Base-by-base conservation (phyloP, 2,113 vertebrate species). In the Arothron firmamentum region DNA sequence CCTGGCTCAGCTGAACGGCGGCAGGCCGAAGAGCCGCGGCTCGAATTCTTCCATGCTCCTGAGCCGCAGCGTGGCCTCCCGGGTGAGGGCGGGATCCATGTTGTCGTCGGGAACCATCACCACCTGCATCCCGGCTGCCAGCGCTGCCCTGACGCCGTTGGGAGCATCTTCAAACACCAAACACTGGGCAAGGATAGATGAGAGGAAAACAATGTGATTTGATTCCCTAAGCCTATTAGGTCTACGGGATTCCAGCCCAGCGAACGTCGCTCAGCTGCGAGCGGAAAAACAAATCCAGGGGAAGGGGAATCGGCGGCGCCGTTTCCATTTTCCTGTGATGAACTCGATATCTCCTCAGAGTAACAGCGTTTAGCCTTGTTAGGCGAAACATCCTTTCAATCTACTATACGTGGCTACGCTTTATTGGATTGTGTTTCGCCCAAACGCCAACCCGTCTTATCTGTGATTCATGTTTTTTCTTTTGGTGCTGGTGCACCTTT, bases 121-220 rank as follows among this genome's bases (percentile, higher is more conserved):
- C 9, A 91, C 96, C 86, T 98, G 96, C 97, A 97, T 97, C 15
- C 93, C 92, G 0, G 93, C 94, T 1, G 87, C 87, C 47, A 92
- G 63, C 0, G 88, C 94, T 0, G 92, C 95, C 78, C 84, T 88
- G 21, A 98, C 92, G 0, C 96, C 94, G 4, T 91, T 92, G 42
- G 94, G 94, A 6, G 95, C 90, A 16, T 98, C 95, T 85, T 99
- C 97, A 67, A 98, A 96, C 63, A 99, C 94, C 65, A 99, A 83
- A 73, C 96, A 98, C 93, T 98, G 72, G 5, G 31, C 13, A 70
- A 62, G 60, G 62, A 67, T 43, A 58, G 41, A 43, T 52, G 53
- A 77, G 31, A 47, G 49, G 31, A 21, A 42, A 64, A 58, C 59
- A 58, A 49, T 66, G 17, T 23, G 55, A 67, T 60, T 34, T 61